Base-by-base conservation (phyloP, 2,888 invertebrate genomes). In the Phorcus lineatus region DNA sequence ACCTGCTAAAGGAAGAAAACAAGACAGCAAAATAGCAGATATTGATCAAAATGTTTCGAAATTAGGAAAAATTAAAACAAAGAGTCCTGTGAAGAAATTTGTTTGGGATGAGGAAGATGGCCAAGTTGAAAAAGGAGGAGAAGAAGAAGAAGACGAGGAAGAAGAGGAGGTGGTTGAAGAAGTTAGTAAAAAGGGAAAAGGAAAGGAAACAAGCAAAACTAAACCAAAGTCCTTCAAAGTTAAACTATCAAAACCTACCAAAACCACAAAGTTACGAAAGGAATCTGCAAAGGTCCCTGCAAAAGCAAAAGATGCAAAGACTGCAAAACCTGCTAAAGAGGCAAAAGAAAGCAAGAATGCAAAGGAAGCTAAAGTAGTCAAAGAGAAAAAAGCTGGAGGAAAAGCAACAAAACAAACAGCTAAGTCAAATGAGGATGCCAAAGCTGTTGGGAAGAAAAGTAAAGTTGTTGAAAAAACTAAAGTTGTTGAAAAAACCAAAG, bases 1-100 rank as follows among this genome's bases (percentile, higher is more conserved):
- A 19, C 36, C 47, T 47, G 6, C 47, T 9, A 47, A 13, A 47
- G 47, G 47, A 11, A 47, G 13, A 4, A 47, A 19, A n/a, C 2
- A 36, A 70, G 36, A 7, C 13, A n/a, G 13, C 24, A n/a, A 22
- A 7, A 28, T 28, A 11, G 57, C 22, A 16, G 70, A 40, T 36
- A 16, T 70, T 19, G 40, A 70, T 16, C 24, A 70, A 19, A 70
- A 36, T 36, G 36, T 70, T 70, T 70, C 70, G 11, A 70, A 70
- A 36, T 19, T 70, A 4, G 70, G 70, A n/a, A 70, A 70, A 9
- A 70, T 70, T 17, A 70, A 70, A 36, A 70, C 70, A 13, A 70
- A 70, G 40, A 70, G 70, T 70, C 70, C 70, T 24, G 70, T 70
- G 70, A 70, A 70, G 70, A 70, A 70, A 70, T 70, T 70, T 40